Evolutionary conservation across 2,888 invertebrate genomes (phyloP), one percentile per base, ranked within the genome.

Genomic region (Listrodromus nycthemerus): DNA sequence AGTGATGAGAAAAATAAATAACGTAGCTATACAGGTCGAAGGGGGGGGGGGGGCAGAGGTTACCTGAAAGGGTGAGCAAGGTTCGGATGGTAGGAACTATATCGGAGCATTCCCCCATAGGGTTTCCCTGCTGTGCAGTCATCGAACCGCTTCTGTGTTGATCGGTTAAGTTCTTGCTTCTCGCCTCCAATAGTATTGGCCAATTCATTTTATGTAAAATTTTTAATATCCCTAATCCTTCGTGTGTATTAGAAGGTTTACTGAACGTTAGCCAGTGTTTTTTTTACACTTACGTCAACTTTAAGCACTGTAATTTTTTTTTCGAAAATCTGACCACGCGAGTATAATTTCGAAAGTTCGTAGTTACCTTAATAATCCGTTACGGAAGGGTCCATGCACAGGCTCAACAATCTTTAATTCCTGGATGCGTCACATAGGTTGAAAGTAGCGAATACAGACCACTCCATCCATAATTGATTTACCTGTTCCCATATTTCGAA

Each of bases 1-100:
- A 92, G 90, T 91, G 91, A 92, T 91, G 92, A 91, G 92, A 92
- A 92, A 92, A 91, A 91, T 92, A 92, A 92, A 92, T 90, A 91
- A 84, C 84, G 82, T 67, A 50, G 73, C 30, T 61, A 52, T 74
- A 79, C 50, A 61, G 33, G 79, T 16, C 41, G 41, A 16, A 13
- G 13, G 41, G 41, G 82, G 65, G 74, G 55, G 45, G 66, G 80
- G 80, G 80, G 87, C 74, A 70, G 74, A 80, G 70, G 27, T n/a
- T n/a, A n/a, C n/a, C 16, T 27, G 24, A 1, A 85, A 82, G 50
- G 69, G 48, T 65, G 48, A 50, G 73, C 33, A 27, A 61, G 30
- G 55, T 24, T 74, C 74, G 65, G 16, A 58, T 48, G 61, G 37
- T 52, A 24, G 61, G 1, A 10, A 63, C 21, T 37, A 37, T 33